Percentiles rank a stretch among this genome's conserved stretches.
Conservation (phyloP, 2,797 vertebrate species). For the Bucorvus abyssinicus region DNA sequence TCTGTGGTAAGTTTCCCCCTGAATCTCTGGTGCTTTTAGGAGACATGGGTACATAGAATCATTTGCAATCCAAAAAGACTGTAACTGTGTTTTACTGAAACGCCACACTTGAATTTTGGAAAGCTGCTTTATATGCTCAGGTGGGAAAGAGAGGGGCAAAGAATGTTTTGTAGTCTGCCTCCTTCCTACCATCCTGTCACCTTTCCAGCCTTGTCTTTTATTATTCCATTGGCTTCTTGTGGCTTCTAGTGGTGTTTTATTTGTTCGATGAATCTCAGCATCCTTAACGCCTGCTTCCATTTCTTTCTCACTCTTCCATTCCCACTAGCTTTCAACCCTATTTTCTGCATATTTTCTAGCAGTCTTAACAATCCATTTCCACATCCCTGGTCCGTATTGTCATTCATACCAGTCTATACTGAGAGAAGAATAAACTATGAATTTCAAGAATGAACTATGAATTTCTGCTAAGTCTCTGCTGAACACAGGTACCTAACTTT, state of each 20-base stretch:
- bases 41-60: accelerated
- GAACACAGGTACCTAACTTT: neutral
- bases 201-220: neutral
- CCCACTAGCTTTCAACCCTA: neutral
- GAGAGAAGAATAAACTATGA: neutral
- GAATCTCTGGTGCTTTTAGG: neutral
- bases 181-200: neutral
- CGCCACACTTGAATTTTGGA: neutral
- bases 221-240: neutral
- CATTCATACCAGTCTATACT: neutral
- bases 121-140: neutral
- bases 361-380: neutral
- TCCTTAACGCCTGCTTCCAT: neutral
- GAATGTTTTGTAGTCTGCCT: neutral
- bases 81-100: neutral
- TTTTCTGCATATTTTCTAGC: neutral
- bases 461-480: neutral
- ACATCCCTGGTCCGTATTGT: neutral
- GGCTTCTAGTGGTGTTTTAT: neutral
- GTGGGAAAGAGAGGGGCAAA: neutral
- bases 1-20: neutral
- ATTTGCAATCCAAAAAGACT: neutral
- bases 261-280: neutral
- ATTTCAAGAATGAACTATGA: neutral
- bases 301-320: neutral